Conservation (phyloP, 2,113 vertebrate genomes). For the Platichthys flesus region DNA sequence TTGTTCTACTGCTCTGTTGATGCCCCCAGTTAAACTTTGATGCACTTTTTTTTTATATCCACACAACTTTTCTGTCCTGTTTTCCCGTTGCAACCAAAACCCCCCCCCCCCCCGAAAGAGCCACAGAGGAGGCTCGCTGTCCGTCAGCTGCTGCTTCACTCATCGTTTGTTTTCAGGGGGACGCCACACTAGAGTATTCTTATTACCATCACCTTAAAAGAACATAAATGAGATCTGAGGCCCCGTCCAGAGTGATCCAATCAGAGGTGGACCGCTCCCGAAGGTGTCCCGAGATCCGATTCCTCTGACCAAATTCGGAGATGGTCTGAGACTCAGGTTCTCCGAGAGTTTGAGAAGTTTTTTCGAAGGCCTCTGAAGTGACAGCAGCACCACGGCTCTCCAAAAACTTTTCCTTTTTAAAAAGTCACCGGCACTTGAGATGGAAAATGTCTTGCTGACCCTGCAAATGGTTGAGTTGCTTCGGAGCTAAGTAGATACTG, state of each 20-base stretch:
- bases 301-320: too few relatives aligned
- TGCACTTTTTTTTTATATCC: conserved; percentile 41
- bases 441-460: conserved; percentile 33
- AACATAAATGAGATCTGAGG: too few relatives aligned
- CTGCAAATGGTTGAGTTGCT: conserved; percentile 13
- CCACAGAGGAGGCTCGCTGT: not conserved
- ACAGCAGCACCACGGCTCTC: not conserved
- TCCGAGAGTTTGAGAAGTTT: not conserved
- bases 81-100: not conserved
- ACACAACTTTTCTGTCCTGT: conserved; percentile 2
- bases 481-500: conserved; percentile 20
- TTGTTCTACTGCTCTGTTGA: conserved; percentile 15
- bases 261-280: too few relatives aligned
- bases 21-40: conserved; percentile 33
- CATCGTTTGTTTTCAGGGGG: conserved; percentile 9
- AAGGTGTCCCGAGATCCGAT: too few relatives aligned
- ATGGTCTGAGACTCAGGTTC: too few relatives aligned
- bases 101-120: not conserved
- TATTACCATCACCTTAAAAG: too few relatives aligned
- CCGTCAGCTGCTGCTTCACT: not conserved
- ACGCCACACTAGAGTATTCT: not conserved
- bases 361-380: conserved; percentile 11
- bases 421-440: conserved; percentile 5
- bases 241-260: too few relatives aligned
- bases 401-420: not conserved